Conservation (phyloP, 2,888 invertebrate genomes). For the Dorcus hopei region DNA sequence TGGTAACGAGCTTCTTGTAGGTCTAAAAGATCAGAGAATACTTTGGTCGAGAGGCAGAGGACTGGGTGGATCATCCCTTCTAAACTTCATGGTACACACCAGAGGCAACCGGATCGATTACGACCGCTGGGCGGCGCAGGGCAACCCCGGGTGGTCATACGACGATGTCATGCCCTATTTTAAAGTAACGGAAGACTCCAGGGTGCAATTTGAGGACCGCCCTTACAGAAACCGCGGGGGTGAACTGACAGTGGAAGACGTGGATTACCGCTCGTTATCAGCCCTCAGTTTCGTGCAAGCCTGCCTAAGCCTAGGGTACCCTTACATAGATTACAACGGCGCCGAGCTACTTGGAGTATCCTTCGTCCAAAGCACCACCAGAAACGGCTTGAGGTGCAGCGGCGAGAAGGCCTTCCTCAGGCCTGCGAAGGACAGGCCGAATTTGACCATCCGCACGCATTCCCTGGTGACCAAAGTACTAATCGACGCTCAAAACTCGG, state of each 20-base stretch:
- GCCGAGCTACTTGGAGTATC: slow-evolving; percentile 41
- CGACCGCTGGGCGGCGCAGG: slow-evolving; percentile 76
- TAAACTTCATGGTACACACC: slow-evolving; percentile 84
- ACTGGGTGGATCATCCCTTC: slow-evolving; percentile 75
- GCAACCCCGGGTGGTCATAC: slow-evolving; percentile 56
- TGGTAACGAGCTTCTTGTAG: slow-evolving; percentile 32
- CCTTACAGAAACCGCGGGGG: slow-evolving; percentile 22
- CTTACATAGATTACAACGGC: slow-evolving; percentile 13
- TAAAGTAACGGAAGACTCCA: slow-evolving; percentile 31
- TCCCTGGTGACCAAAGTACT: slow-evolving; percentile 56
- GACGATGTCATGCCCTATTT: slow-evolving; percentile 26
- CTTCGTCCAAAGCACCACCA: slow-evolving; percentile 45
- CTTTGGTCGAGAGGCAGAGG: slow-evolving; percentile 60
- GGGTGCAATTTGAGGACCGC: slow-evolving; percentile 28
- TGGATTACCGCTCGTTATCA: slow-evolving; percentile 9
- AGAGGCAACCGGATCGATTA: slow-evolving; percentile 80
- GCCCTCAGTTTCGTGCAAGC: slow-evolving; percentile 18
- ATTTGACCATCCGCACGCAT: slow-evolving; percentile 55
- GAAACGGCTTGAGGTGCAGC: slow-evolving; percentile 52
- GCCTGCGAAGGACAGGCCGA: slow-evolving; percentile 36
- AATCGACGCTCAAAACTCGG: slow-evolving; percentile 42
- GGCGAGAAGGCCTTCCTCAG: slow-evolving; percentile 58
- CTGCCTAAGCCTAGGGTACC: slow-evolving; percentile 32
- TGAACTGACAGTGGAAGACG: slow-evolving; percentile 14
- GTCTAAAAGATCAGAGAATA: slow-evolving; percentile 66